Evolutionary conservation across 2,888 invertebrate genomes (phyloP).

Genomic region (Campoplex nolae): DNA sequence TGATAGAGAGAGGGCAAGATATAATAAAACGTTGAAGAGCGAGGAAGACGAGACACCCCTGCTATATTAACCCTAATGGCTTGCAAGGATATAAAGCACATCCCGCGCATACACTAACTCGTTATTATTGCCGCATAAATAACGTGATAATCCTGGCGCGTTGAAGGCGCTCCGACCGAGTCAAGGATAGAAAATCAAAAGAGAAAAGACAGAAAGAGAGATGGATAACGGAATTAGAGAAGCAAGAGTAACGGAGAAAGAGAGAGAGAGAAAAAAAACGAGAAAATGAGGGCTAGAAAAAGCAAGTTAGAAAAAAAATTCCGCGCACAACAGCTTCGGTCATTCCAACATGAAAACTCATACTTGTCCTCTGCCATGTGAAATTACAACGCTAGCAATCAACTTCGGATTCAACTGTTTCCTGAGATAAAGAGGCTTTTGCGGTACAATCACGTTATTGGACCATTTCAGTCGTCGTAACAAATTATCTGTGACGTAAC

Average conservation of each 20-base stretch:
- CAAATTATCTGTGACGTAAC: not conserved
- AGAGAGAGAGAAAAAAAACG: not conserved
- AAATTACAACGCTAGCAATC: slow-evolving; percentile 14
- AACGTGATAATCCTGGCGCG: slow-evolving; percentile 83
- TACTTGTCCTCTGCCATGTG: not conserved
- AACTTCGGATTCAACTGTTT: slow-evolving; percentile 6
- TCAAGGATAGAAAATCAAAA: slow-evolving; percentile 54
- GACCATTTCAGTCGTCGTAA: not conserved
- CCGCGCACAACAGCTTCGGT: slow-evolving; percentile 50
- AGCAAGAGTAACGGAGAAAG: slow-evolving; percentile 51
- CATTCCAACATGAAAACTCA: slow-evolving; percentile 19
- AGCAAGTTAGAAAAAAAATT: slow-evolving; percentile 63
- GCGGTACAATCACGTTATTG: not conserved
- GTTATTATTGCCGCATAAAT: slow-evolving; percentile 85
- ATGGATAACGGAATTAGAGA: slow-evolving; percentile 67
- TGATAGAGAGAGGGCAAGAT: slow-evolving; percentile 49
- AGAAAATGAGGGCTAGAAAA: slow-evolving; percentile 69
- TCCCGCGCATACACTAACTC: slow-evolving; percentile 84
- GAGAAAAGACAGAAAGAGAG: slow-evolving; percentile 67
- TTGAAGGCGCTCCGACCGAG: slow-evolving; percentile 72
- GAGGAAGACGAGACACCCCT: slow-evolving; percentile 72
- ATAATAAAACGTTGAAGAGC: slow-evolving; percentile 39
- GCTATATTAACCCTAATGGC: slow-evolving; percentile 84
- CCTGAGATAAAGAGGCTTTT: not conserved
- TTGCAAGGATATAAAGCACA: slow-evolving; percentile 84